These are phyloP conservation scores for Taenioides sp. DNA, from an alignment of 2,797 vertebrate species.

Conservation along the genomic window DNA sequence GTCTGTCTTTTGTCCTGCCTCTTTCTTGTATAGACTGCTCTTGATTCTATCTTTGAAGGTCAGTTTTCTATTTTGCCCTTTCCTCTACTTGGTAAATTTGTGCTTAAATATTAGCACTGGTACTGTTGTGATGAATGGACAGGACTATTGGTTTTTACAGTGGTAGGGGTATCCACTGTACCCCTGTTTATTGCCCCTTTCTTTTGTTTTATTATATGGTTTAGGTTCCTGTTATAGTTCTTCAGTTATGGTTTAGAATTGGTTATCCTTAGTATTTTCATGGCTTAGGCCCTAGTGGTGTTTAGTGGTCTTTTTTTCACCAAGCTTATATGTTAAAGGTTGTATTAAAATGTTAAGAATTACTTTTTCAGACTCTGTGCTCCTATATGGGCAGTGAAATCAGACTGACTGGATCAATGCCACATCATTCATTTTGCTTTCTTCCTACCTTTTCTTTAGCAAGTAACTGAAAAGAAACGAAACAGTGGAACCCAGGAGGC, in stretches of 20 bases:
- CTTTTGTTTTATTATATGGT: not conserved
- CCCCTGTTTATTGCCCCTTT: not conserved
- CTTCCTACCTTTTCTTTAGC: not conserved
- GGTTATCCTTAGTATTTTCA: no score
- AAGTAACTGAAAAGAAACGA: conserved; percentile 25
- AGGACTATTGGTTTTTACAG: not conserved
- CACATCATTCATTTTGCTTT: conserved; percentile 10
- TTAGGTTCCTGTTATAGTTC: not conserved
- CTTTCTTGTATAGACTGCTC: not conserved
- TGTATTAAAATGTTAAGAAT: not conserved
- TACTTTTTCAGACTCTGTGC: not conserved
- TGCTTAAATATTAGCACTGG: not conserved
- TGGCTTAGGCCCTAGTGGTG: no score
- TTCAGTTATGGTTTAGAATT: not conserved
- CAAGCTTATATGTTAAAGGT: no score
- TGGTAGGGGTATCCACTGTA: not conserved
- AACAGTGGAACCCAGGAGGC: conserved; percentile 4
- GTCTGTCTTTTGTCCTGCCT: conserved; percentile 22
- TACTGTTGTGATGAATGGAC: not conserved
- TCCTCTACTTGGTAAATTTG: conserved; percentile 21
- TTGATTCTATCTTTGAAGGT: conserved; percentile 44
- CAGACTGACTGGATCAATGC: not conserved
- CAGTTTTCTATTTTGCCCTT: conserved; percentile 40
- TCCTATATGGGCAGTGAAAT: no score
- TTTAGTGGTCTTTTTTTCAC: no score